These are phyloP conservation scores for Enteromius trimaculatus DNA, from an alignment of 2,797 vertebrate genomes.

Conservation along the genomic window DNA sequence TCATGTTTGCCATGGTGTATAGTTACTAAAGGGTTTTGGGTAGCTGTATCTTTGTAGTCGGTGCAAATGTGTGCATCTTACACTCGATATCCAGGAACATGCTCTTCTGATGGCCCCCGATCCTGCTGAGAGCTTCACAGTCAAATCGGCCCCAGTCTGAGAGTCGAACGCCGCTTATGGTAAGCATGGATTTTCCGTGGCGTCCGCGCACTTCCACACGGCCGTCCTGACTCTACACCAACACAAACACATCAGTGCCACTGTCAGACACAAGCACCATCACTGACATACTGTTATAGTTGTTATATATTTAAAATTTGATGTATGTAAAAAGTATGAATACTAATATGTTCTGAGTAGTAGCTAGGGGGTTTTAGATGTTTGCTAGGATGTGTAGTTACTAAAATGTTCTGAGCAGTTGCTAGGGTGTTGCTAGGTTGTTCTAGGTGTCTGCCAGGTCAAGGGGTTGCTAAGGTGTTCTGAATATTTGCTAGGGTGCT, in stretches of 20 bases:
- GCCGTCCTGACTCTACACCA: conserved; percentile 85
- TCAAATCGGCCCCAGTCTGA: conserved; percentile 91
- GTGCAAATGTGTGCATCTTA: conserved; percentile 73
- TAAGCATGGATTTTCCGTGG: conserved; percentile 88
- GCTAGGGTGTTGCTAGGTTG: background rate
- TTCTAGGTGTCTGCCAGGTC: too few relatives aligned
- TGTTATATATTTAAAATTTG: background rate
- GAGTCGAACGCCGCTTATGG: conserved; percentile 87
- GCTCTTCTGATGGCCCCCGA: conserved; percentile 96
- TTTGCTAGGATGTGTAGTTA: background rate
- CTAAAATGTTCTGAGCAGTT: background rate
- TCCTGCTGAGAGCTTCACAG: conserved; percentile 94
- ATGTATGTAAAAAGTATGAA: too few relatives aligned
- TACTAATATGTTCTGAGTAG: too few relatives aligned
- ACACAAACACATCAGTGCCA: background rate
- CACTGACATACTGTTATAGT: background rate
- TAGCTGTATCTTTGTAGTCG: background rate
- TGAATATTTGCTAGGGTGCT: background rate
- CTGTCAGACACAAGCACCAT: background rate
- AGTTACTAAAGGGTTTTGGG: too few relatives aligned
- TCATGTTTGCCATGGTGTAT: too few relatives aligned
- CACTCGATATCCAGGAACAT: conserved; percentile 97
- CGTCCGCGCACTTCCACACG: conserved; percentile 90
- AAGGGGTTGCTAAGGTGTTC: too few relatives aligned
- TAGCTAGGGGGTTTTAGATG: background rate